Base-by-base conservation (phyloP, 2,888 invertebrate species). In the Metallyticus violacea region DNA sequence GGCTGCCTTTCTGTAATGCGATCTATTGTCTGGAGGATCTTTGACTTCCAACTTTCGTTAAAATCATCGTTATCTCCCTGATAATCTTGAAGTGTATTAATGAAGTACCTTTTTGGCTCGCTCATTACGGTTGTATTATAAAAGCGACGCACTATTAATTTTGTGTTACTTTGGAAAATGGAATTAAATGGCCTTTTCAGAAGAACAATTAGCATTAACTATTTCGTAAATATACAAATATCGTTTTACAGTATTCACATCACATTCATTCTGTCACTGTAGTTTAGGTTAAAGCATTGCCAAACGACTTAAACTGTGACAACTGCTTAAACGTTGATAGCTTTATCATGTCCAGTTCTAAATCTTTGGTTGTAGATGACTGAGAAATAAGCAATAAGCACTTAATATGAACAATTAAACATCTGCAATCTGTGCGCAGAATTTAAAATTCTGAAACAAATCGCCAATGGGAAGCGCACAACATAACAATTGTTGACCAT, bases 1-100 rank as follows among this genome's bases (percentile, higher is more conserved):
- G 91, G 90, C 30, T 91, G 90, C 85, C 91, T 90, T 29, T 88
- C 88, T 62, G 76, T 80, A n/a, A 87, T 84, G 30, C 26, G 25
- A 26, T 83, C 86, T 5, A 88, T 79, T 22, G 79, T 80, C 25
- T 87, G 26, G 2, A 78, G 62, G 22, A 88, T 83, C 30, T 87
- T 80, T 22, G 29, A 29, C 28, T 86, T 87, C 85, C 76, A 84
- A 40, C 85, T 30, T 27, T 84, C 22, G 2, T 40, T 26, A 26
- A 78, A 25, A 25, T 25, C 27, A 30, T 1, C 9, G n/a, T 77
- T n/a, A 26, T 30, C 27, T 2, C 26, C 80, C 15, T 40, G 26
- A n/a, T 62, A 86, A 81, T 87, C 87, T n/a, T 30, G 79, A 28
- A 87, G 77, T 9, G 62, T 78, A 77, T 88, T 88, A 28, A 81